A percentile compares a stretch with the other conserved stretches of the same genome.
Evolutionary conservation across 1,140 invertebrate genomes (phyloP).

Genomic region (Teleogryllus occipitalis): DNA sequence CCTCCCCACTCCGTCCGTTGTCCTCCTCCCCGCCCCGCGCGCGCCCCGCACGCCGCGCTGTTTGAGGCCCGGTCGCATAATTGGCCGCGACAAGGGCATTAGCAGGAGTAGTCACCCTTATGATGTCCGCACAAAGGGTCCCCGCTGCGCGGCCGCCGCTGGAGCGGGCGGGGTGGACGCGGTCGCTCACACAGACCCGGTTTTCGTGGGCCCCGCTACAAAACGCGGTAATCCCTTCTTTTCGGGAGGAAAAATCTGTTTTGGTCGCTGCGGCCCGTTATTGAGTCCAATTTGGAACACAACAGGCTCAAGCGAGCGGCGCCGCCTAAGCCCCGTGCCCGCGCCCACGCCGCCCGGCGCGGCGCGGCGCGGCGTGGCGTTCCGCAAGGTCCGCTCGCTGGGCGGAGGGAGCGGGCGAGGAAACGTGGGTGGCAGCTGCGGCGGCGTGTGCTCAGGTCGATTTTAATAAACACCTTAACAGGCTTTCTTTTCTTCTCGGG

Average conservation of each 20-base stretch:
- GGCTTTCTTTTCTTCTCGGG: neutral
- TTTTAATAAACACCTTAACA: conserved; percentile 2
- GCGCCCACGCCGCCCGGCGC: too few species aligned
- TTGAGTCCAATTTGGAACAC: neutral
- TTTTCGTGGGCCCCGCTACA: neutral
- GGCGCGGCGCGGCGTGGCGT: neutral
- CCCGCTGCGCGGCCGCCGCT: neutral
- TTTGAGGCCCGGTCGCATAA: neutral
- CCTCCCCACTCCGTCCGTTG: neutral
- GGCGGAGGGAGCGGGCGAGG: neutral
- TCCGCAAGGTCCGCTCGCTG: neutral
- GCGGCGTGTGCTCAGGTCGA: neutral
- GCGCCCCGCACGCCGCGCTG: too few species aligned
- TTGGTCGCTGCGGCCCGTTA: neutral
- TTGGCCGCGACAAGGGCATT: neutral
- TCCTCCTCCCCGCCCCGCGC: neutral
- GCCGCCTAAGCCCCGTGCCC: neutral
- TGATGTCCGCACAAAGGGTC: neutral
- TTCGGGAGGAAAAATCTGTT: neutral
- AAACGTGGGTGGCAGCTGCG: neutral
- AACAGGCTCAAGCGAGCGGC: neutral
- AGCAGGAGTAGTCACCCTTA: neutral
- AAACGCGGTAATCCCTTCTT: neutral
- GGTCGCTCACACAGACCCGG: too few species aligned
- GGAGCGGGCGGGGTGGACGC: neutral